Evolutionary conservation across 1,140 invertebrate species (phyloP), one percentile per base, ranked within the genome.

Genomic region (Eurosta solidaginis): DNA sequence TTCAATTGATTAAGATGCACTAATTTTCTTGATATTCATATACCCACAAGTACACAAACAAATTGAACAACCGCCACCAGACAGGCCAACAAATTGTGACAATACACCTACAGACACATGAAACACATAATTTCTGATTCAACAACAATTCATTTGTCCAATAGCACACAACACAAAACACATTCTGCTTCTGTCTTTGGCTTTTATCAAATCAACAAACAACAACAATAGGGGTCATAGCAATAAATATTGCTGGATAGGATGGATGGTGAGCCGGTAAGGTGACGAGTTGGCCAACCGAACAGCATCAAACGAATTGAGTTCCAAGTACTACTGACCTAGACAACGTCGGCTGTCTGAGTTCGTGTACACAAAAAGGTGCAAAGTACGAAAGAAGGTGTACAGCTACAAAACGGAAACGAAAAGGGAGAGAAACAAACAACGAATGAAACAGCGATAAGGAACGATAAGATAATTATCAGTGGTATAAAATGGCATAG

Each of bases 241-340:
- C 29, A n/a, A 59, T 25, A 52, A 9, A 45, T 52, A 9, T 52
- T 25, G 1, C 3, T 17, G 14, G 29, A 0, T 3, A 9, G 36
- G 33, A 17, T 63, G 54, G 54, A 14, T 33, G 54, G 7, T 54
- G 22, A 25, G 50, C 50, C 22, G n/a, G 59, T 42, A 25, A 3
- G 59, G 17, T 29, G 54, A 29, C 59, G 33, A 68, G 17, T 68
- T 68, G 59, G 59, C 59, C 33, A 40, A 33, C 59, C 59, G 59
- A 68, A 7, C n/a, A 68, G 20, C 59, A 20, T 29, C 29, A 20
- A 12, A 40, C 59, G 59, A 68, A 68, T 68, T 33, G 33, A 6
- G 14, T 68, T 45, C 47, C 29, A 50, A 36, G 33, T 42, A 78
- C 77, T 74, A 78, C 77, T 78, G 77, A 78, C 77, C 77, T 78